Evolutionary conservation across 2,113 vertebrate species (phyloP).

Genomic region (Helogale parvula): DNA sequence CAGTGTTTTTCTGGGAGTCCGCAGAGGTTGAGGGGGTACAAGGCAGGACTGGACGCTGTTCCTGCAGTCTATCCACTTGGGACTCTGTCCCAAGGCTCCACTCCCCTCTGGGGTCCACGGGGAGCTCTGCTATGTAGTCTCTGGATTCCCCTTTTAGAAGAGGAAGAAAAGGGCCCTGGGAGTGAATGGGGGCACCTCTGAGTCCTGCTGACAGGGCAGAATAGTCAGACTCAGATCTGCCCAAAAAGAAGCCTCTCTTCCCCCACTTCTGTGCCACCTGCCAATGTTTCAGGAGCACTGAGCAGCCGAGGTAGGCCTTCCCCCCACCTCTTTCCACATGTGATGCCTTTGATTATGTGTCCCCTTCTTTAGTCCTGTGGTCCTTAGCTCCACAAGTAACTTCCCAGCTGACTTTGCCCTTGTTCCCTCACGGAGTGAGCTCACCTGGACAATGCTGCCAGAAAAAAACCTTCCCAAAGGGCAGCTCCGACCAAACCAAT

Average conservation of each 20-base stretch:
- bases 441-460: not conserved
- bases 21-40: slow-evolving; percentile 29
- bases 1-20: slow-evolving; percentile 68
- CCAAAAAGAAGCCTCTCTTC: not conserved
- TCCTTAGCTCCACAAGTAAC: not conserved
- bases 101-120: not conserved
- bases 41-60: not conserved
- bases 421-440: not conserved
- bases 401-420: not conserved
- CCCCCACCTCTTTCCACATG: not conserved
- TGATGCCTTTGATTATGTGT: not conserved
- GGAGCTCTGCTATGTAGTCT: not conserved
- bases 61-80: not conserved
- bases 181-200: not conserved
- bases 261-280: not conserved
- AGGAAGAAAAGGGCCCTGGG: not conserved
- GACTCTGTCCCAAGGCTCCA: not conserved
- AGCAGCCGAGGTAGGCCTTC: not conserved
- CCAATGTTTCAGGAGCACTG: not conserved
- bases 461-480: not conserved
- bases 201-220: not conserved
- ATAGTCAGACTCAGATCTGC: not conserved
- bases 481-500: not conserved
- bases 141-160: not conserved
- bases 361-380: not conserved